Percentiles rank a stretch among this genome's conserved stretches.
Conservation (phyloP, 2,888 invertebrate species). For the Stegophylla sp. region DNA sequence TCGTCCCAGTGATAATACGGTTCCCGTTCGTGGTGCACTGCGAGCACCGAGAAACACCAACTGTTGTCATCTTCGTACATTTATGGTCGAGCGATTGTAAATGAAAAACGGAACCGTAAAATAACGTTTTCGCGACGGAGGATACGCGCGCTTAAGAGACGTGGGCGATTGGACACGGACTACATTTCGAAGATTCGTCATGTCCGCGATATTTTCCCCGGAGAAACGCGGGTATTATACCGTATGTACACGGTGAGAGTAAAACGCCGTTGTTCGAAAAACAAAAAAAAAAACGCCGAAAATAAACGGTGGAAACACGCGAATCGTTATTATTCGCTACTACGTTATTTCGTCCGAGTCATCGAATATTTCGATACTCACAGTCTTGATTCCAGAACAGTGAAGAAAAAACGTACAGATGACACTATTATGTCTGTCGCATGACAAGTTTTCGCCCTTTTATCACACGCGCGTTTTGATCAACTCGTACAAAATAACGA, state of each 20-base stretch:
- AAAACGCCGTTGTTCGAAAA: neutral
- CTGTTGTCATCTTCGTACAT: slow-evolving; percentile 2
- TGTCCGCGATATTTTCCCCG: slow-evolving; percentile 19
- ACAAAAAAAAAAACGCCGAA: neutral
- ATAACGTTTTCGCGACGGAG: slow-evolving; percentile 6
- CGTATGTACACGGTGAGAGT: neutral
- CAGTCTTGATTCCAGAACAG: no score
- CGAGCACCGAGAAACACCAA: neutral
- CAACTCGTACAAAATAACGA: no score
- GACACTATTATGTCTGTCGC: no score
- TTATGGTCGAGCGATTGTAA: neutral
- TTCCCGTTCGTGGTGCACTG: no score
- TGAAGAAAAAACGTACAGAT: no score
- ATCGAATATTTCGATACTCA: no score
- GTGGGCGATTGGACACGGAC: slow-evolving; percentile 41
- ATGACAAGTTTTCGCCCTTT: no score
- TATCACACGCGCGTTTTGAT: no score
- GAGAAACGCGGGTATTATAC: no score
- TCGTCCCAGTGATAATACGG: no score
- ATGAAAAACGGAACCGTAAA: slow-evolving; percentile 21
- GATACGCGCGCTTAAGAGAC: neutral
- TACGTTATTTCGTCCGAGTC: no score
- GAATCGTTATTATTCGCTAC: neutral
- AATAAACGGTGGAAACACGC: slow-evolving; percentile 16
- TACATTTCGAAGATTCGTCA: slow-evolving; percentile 44